Percentiles rank a stretch among this genome's conserved stretches.
phyloP scores from a whole-genome alignment of 35 echinoderm and acorn worm species.

The Ptychodera flava region DNA sequence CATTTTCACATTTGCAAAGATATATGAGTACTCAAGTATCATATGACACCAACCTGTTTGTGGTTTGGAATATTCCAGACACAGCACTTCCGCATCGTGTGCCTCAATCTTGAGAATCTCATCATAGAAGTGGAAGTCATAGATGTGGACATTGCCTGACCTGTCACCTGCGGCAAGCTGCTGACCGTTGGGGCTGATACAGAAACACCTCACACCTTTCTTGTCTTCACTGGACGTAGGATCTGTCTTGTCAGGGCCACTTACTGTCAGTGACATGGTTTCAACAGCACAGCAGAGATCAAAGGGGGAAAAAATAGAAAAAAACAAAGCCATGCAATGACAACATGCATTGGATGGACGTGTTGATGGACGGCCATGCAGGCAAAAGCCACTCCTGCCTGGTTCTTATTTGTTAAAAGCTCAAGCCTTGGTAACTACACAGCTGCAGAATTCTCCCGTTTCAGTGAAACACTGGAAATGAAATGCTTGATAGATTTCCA shows the following conservation, averaged over 20 bases:
- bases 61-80: conserved; percentile 77
- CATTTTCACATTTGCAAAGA: too few relatives aligned
- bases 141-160: conserved; percentile 76
- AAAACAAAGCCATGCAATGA: background rate
- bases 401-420: too few relatives aligned
- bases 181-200: conserved; percentile 81
- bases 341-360: background rate
- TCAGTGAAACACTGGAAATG: too few relatives aligned
- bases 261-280: background rate
- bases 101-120: conserved; percentile 89
- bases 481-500: too few relatives aligned
- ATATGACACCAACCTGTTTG: conserved; percentile 59
- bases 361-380: too few relatives aligned
- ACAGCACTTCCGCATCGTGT: conserved; percentile 92
- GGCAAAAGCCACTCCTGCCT: too few relatives aligned
- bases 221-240: conserved; percentile 39
- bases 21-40: too few relatives aligned
- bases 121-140: conserved; percentile 80
- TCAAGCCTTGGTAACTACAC: too few relatives aligned
- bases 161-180: conserved; percentile 71
- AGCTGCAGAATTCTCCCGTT: too few relatives aligned
- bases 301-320: background rate
- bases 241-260: conserved; percentile 34
- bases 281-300: too few relatives aligned
- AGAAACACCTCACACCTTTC: conserved; percentile 59